These are phyloP conservation scores for Bolinopsis microptera DNA, from an alignment of 37 sponge, comb jelly and placozoan species.

Conservation along the genomic window DNA sequence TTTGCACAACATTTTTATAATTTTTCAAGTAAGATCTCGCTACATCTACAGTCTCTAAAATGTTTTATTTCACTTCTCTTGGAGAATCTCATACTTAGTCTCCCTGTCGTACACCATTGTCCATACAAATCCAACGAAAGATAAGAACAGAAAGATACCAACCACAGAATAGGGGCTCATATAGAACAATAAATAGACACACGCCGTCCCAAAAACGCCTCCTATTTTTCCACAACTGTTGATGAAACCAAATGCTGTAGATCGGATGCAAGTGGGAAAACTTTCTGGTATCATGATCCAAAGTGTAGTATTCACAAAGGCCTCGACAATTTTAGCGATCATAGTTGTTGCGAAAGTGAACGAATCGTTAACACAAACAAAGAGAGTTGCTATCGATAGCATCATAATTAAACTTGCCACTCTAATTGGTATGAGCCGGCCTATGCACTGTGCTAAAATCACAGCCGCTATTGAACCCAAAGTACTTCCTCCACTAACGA, in stretches of 20 bases:
- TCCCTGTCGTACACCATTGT: not conserved
- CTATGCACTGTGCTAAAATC: not conserved
- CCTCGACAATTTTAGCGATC: not conserved
- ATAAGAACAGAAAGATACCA: not conserved
- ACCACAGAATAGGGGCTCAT: not conserved
- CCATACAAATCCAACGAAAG: not conserved
- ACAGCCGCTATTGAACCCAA: no score
- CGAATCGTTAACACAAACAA: not conserved
- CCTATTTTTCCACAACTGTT: conserved; percentile 6
- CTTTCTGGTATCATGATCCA: not conserved
- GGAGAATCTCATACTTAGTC: not conserved
- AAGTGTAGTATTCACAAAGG: not conserved
- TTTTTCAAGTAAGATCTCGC: no score
- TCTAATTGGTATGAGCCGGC: not conserved
- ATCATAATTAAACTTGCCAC: not conserved
- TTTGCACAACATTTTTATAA: no score
- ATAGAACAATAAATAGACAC: not conserved
- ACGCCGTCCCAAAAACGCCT: conserved; percentile 19
- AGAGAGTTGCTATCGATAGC: not conserved
- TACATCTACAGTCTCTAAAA: no score
- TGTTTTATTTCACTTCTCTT: not conserved
- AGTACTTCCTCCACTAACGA: no score
- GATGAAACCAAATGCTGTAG: conserved; percentile 25
- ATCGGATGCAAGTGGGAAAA: not conserved
- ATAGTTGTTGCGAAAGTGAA: not conserved